Evolutionary conservation across 2,888 invertebrate genomes (phyloP).

Genomic region (Cryptocheilus praepositus): DNA sequence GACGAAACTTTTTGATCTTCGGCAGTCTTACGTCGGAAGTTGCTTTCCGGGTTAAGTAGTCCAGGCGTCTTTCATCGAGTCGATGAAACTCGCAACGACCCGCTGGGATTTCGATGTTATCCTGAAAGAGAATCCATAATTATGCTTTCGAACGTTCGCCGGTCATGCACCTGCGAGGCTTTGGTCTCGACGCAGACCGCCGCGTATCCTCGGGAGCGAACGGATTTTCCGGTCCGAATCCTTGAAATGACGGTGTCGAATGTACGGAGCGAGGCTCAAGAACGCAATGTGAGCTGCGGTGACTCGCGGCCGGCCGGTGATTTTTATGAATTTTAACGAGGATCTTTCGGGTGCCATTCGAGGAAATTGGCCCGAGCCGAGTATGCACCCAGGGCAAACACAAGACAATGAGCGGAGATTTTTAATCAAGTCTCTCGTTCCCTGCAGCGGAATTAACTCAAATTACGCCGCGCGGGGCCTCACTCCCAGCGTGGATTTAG

Average conservation of each 20-base stretch:
- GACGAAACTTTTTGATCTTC: slow-evolving; percentile 61
- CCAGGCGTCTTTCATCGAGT: slow-evolving; percentile 64
- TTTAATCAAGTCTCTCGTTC: slow-evolving; percentile 71
- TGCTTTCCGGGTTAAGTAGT: slow-evolving; percentile 45
- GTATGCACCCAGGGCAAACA: slow-evolving; percentile 70
- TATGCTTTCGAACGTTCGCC: slow-evolving; percentile 49
- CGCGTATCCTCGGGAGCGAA: slow-evolving; percentile 7
- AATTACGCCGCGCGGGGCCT: slow-evolving; percentile 69
- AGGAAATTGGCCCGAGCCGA: slow-evolving; percentile 66
- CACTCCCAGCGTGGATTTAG: slow-evolving; percentile 61
- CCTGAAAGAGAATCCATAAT: slow-evolving; percentile 72
- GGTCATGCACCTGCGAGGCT: slow-evolving; percentile 9
- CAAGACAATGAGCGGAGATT: slow-evolving; percentile 71
- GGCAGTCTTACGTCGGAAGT: slow-evolving; percentile 43
- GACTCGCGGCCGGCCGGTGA: slow-evolving; percentile 10
- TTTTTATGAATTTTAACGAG: slow-evolving; percentile 68
- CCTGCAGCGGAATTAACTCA: slow-evolving; percentile 73
- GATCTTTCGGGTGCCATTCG: slow-evolving; percentile 40
- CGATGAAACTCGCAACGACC: slow-evolving; percentile 43
- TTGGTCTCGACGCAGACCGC: neutral
- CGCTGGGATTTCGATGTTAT: slow-evolving; percentile 60
- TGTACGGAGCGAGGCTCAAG: neutral
- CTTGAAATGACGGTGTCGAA: neutral
- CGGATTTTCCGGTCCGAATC: neutral
- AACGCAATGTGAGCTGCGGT: neutral